Evolutionary conservation across 2,888 invertebrate species (phyloP).

Genomic region (Abrostola triplasia): DNA sequence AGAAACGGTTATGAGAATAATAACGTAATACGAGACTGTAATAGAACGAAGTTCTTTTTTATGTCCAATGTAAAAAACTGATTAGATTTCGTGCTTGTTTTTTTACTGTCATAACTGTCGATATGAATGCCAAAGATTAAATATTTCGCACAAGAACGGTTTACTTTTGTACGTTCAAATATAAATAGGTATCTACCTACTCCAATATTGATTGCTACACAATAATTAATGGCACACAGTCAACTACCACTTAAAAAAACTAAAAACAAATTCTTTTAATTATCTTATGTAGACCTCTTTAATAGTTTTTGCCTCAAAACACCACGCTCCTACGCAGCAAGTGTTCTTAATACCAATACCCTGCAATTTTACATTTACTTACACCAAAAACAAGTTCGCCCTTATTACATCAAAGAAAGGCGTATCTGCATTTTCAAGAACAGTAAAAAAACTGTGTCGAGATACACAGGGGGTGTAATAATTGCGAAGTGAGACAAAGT

Average conservation of each 20-base stretch:
- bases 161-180: neutral
- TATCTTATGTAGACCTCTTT: slow-evolving; percentile 32
- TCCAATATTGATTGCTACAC: neutral
- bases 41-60: slow-evolving; percentile 8
- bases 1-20: slow-evolving; percentile 39
- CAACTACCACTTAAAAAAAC: neutral
- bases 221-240: neutral
- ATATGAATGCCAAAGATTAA: too few species aligned
- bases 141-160: too few species aligned
- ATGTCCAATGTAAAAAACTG: neutral
- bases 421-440: slow-evolving; percentile 23
- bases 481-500: slow-evolving; percentile 87
- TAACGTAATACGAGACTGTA: slow-evolving; percentile 35
- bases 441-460: slow-evolving; percentile 61
- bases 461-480: slow-evolving; percentile 84
- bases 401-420: slow-evolving; percentile 46
- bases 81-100: neutral
- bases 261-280: slow-evolving; percentile 29
- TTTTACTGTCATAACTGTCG: neutral
- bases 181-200: neutral
- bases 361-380: slow-evolving; percentile 22
- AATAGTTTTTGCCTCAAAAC: slow-evolving; percentile 46
- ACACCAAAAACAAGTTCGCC: slow-evolving; percentile 16
- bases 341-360: slow-evolving; percentile 66
- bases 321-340: slow-evolving; percentile 55